Evolutionary conservation across 2,888 invertebrate species (phyloP).

Genomic region (Scaeva pyrastri): DNA sequence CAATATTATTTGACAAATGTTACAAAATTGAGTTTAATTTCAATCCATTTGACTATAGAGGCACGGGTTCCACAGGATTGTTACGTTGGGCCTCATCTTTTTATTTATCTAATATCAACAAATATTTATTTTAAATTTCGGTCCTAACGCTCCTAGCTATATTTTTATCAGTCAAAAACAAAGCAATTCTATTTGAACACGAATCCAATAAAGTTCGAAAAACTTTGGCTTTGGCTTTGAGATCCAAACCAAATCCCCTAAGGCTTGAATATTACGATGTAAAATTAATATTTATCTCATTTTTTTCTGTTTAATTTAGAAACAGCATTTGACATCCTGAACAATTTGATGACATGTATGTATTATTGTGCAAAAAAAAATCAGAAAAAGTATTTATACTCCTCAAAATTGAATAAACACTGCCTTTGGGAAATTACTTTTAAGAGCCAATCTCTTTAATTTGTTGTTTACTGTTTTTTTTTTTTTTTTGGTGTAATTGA

Average conservation of each 20-base stretch:
- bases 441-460: slow-evolving; percentile 39
- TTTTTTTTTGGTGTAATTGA: slow-evolving; percentile 4
- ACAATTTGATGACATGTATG: neutral
- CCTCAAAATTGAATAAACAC: slow-evolving; percentile 5
- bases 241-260: neutral
- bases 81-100: neutral
- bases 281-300: neutral
- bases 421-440: slow-evolving; percentile 3
- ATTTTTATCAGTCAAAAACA: no score
- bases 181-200: no score
- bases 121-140: neutral
- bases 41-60: no score
- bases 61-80: neutral
- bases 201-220: neutral
- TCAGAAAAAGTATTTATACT: slow-evolving; percentile 12
- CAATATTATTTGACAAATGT: no score
- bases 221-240: neutral
- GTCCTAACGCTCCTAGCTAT: no score
- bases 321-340: neutral
- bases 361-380: neutral
- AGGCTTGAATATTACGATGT: neutral
- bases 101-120: neutral
- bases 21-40: no score
- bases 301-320: neutral
- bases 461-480: neutral